These are phyloP conservation scores for Brachyrhaphis roseni DNA, from an alignment of 2,797 vertebrate genomes.

Conservation along the genomic window DNA sequence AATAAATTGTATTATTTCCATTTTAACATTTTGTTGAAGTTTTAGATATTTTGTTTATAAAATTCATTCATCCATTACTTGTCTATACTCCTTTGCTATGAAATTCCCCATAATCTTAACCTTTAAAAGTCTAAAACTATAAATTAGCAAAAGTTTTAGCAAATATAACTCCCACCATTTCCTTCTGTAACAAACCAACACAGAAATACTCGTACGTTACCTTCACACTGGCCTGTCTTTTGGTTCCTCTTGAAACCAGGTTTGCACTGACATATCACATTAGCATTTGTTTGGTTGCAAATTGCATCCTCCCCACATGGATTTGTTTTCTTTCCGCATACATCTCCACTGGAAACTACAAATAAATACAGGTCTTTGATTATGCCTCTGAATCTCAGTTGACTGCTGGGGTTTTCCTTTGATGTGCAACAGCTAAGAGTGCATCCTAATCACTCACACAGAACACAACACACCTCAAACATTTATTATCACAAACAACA, in stretches of 20 bases:
- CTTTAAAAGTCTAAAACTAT: not conserved
- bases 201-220: slow-evolving; percentile 71
- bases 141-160: not conserved
- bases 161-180: not conserved
- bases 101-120: not conserved
- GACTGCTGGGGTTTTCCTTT: slow-evolving; percentile 68
- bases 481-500: slow-evolving; percentile 73
- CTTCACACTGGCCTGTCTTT: slow-evolving; percentile 92
- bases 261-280: slow-evolving; percentile 92
- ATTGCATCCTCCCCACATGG: slow-evolving; percentile 95
- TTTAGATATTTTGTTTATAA: no score
- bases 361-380: slow-evolving; percentile 70
- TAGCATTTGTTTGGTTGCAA: slow-evolving; percentile 92
- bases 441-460: slow-evolving; percentile 41
- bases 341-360: slow-evolving; percentile 86
- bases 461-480: slow-evolving; percentile 50
- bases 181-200: not conserved
- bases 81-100: not conserved
- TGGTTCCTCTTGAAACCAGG: slow-evolving; percentile 93
- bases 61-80: no score
- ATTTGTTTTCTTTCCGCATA: slow-evolving; percentile 92
- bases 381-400: slow-evolving; percentile 46
- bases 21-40: no score
- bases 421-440: slow-evolving; percentile 63
- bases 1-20: no score